Evolutionary conservation across 2,797 vertebrate genomes (phyloP), one percentile per base, ranked within the genome.

Genomic region (Odontamblyopus lacepedii): DNA sequence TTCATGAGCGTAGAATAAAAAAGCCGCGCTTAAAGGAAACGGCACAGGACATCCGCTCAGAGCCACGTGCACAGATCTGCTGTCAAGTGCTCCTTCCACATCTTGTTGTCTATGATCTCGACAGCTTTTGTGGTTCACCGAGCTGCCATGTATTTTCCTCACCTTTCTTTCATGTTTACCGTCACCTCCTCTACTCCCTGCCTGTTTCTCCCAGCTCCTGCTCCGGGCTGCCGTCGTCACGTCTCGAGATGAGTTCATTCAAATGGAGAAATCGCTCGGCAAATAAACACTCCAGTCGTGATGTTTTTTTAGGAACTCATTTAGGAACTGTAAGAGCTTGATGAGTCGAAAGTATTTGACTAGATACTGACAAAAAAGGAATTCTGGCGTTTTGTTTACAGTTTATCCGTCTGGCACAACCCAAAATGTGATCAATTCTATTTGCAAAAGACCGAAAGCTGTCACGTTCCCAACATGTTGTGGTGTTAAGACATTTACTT

Each of bases 121-220:
- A 65, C 73, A 41, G 59, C 72, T 63, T 65, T 63, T 32, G 51
- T 78, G 26, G 64, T 82, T 80, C 50, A 79, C 67, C 71, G 32
- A 62, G 69, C 66, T 71, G 75, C 76, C 67, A 63, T 78, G 68
- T 78, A 5, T 59, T 72, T 73, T 76, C 73, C 75, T 87, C 86
- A 80, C 85, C 73, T 83, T 73, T 77, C 83, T 79, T 80, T 85
- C 67, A 87, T 81, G 76, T 86, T 82, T 79, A 68, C 73, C 69
- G 67, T 85, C 78, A 77, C 69, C 78, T 81, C 74, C 48, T 74
- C 60, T 44, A 29, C 72, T 67, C 48, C 63, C 41, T 41, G 27
- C 32, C 67, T 71, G 35, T 60, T 72, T 13, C 41, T 23, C 71
- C 72, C 69, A 9, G 50, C 72, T 75, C 48, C 38, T 63, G 61